Evolutionary conservation across 23 tunicate genomes (phyloP), one percentile per base, ranked within the genome.

Genomic region (Halocynthia roretzi): DNA sequence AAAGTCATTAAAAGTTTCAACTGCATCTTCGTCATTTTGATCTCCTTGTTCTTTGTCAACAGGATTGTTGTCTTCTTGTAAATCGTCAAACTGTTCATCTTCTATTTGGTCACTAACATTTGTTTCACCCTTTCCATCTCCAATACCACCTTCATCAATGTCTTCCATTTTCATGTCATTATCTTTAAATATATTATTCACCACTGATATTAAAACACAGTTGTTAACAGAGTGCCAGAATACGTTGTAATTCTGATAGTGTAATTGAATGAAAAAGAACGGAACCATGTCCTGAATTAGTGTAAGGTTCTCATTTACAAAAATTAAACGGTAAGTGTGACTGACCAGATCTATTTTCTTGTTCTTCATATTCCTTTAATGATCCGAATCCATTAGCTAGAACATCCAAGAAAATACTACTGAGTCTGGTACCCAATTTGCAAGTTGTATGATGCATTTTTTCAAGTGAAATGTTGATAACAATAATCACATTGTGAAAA

Each of bases 51-150:
- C 56, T 54, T 83, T 73, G 40, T 62, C 80, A 9, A 63, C 97
- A 52, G 86, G 81, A 0, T 75, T 9, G 76, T 89, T 88, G 50
- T 89, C 95, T 6, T 83, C 88, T 83, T 81, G 70, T 40, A 12
- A 18, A 78, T 54, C 63, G 21, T 80, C 63, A 8, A 75, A 52
- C 10, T 80, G 73, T 70, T 93, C 93, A 50, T 87, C 75, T 61
- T 91, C 97, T n/a, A 93, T 87, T 72, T 93, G 89, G 21, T 93
- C 98, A 64, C 87, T 85, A 56, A 93, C 98, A 71, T 93, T 89
- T 50, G 87, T 93, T 20, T 70, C 23, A 51, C 98, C 98, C 71
- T 83, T 86, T 10, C 98, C 98, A 69, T 83, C 93, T 50, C 98
- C 98, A 7, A 87, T 80, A 5, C 98, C 98, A 10, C 81, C 81